Conservation (phyloP, 1,140 invertebrate genomes). For the Nymphalis io region DNA sequence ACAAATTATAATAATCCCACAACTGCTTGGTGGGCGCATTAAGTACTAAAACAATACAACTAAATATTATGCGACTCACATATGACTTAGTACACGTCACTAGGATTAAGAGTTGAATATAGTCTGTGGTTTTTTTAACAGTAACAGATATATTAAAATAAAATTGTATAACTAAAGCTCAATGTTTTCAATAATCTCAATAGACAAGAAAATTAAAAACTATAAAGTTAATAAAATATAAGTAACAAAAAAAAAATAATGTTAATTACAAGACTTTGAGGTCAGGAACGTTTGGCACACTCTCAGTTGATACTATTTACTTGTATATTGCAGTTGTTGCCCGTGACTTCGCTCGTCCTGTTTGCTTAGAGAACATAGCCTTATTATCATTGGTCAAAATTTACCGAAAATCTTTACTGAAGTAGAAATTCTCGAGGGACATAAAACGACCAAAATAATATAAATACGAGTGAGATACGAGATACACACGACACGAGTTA, state of each 20-base stretch:
- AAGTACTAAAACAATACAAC: constrained; percentile 7
- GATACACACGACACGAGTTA: no score
- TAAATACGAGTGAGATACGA: no score
- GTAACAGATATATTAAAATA: constrained; percentile 7
- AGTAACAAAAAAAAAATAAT: not conserved
- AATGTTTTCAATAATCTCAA: constrained; percentile 4
- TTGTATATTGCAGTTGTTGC: not conserved
- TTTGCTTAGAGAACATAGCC: not conserved
- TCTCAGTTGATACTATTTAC: not conserved
- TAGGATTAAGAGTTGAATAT: not conserved
- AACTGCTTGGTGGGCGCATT: not conserved
- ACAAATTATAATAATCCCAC: constrained; percentile 11
- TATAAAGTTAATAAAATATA: constrained; percentile 6
- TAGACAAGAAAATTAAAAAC: not conserved
- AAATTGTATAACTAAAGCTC: constrained; percentile 7
- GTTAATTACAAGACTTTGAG: constrained; percentile 2
- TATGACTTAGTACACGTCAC: constrained; percentile 6
- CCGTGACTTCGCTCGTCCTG: not conserved
- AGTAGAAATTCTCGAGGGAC: no score
- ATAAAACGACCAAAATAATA: no score
- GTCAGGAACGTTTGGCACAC: constrained; percentile 10
- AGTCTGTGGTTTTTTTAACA: constrained; percentile 1
- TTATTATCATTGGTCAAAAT: not conserved
- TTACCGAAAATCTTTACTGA: not conserved
- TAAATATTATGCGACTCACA: constrained; percentile 6